Conservation (phyloP, 2,888 invertebrate species). For the Dioctria linearis region DNA sequence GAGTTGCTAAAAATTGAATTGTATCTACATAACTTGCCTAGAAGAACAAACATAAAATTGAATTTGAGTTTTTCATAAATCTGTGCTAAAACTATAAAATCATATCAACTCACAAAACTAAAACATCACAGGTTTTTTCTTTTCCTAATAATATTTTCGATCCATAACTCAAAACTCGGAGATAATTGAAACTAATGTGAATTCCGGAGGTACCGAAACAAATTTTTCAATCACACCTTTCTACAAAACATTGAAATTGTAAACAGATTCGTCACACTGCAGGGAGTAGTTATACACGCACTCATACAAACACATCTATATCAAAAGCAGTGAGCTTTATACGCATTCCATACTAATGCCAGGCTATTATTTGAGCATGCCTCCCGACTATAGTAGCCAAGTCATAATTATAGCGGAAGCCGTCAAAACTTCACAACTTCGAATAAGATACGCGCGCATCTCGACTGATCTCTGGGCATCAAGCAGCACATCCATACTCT, state of each 20-base stretch:
- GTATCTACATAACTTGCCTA: no score
- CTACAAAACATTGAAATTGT: background rate
- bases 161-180: no score
- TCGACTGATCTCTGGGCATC: background rate
- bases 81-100: no score
- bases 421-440: background rate
- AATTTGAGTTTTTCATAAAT: no score
- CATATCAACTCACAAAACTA: no score
- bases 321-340: background rate
- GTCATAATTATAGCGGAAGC: constrained; percentile 18
- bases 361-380: constrained; percentile 21
- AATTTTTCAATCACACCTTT: background rate
- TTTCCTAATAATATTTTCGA: no score
- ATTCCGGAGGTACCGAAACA: no score
- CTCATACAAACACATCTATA: no score
- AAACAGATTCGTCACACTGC: constrained; percentile 39
- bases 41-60: no score
- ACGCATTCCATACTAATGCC: constrained; percentile 36
- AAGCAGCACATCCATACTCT: constrained; percentile 12
- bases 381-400: background rate
- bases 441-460: background rate
- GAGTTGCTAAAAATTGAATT: no score
- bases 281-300: background rate
- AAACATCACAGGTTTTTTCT: no score
- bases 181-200: no score